Base-by-base conservation (phyloP, 2,888 invertebrate genomes). In the Drosophila tripunctata region DNA sequence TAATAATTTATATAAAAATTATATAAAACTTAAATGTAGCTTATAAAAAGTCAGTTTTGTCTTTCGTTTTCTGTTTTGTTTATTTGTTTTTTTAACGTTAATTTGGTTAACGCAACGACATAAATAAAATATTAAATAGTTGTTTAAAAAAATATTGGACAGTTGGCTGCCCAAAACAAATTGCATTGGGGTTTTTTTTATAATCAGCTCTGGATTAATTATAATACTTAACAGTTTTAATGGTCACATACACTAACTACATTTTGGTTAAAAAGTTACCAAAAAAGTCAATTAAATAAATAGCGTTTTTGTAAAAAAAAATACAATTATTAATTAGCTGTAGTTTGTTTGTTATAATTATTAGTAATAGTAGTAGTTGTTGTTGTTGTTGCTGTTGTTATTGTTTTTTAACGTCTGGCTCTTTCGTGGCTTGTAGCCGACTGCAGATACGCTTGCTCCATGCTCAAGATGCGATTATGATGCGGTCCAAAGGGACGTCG, bases 401-500 rank as follows among this genome's bases (percentile, higher is more conserved):
- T 21, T 19, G n/a, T 40, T 22, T 35, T 36, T 61, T 35, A 79
- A 52, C 67, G 84, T 67, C 84, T 57, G 60, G 67, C 73, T 43
- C 84, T 63, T 36, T 84, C 73, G 21, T 60, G 61, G 57, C 66
- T 65, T 75, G 40, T 17, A 44, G 62, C 43, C 35, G 80, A 58
- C 33, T 82, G 89, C 47, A 90, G 61, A 40, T 73, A 88, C 36
- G 91, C 89, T 60, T 89, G 87, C 69, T 90, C 89, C 87, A 91
- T 78, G 51, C 90, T 88, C 38, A 91, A 81, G 50, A 90, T 89
- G 44, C 87, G 85, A 67, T 86, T 85, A 57, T 91, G 91, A 74
- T 91, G 91, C 19, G 91, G 89, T 8, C 91, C 91, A 64, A 91
- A 92, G 3, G 92, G 92, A 63, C 92, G 83, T 69, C 89, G 86